Evolutionary conservation across 2,113 vertebrate species (phyloP).

Genomic region (Rhinoptilus africanus): DNA sequence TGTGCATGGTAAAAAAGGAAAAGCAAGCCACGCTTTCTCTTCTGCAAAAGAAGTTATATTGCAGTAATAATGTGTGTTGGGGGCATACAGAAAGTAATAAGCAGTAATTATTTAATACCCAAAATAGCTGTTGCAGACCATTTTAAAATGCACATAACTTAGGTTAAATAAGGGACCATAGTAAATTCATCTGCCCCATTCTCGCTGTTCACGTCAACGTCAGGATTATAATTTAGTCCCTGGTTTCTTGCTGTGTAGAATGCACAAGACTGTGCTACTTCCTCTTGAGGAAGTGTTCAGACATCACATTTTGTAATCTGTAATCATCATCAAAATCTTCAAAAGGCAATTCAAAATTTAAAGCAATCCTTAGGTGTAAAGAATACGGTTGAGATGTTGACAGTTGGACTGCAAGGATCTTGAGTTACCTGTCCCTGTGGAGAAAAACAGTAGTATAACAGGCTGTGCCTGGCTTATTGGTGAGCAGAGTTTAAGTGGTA

Average conservation of each 20-base stretch:
- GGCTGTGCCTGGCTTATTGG: background rate
- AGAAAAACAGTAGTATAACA: background rate
- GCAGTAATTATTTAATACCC: background rate
- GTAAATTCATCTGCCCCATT: background rate
- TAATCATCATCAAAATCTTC: background rate
- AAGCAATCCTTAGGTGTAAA: background rate
- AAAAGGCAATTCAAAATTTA: background rate
- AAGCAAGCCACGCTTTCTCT: background rate
- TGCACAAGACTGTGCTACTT: background rate
- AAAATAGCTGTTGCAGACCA: background rate
- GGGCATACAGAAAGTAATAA: background rate
- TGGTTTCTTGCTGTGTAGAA: background rate
- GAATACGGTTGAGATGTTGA: background rate
- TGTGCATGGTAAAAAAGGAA: background rate
- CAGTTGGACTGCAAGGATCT: background rate
- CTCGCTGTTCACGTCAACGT: background rate
- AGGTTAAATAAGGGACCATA: background rate
- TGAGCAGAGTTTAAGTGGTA: background rate
- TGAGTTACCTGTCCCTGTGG: background rate
- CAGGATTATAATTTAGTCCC: background rate
- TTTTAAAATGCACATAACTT: background rate
- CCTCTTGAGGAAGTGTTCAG: background rate
- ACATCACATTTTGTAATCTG: background rate
- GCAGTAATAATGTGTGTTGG: background rate
- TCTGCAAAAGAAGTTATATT: background rate